Percentiles rank a stretch among this genome's conserved stretches.
Evolutionary conservation across 2,113 vertebrate genomes (phyloP).

Genomic region (Romanogobio albipinnatus): DNA sequence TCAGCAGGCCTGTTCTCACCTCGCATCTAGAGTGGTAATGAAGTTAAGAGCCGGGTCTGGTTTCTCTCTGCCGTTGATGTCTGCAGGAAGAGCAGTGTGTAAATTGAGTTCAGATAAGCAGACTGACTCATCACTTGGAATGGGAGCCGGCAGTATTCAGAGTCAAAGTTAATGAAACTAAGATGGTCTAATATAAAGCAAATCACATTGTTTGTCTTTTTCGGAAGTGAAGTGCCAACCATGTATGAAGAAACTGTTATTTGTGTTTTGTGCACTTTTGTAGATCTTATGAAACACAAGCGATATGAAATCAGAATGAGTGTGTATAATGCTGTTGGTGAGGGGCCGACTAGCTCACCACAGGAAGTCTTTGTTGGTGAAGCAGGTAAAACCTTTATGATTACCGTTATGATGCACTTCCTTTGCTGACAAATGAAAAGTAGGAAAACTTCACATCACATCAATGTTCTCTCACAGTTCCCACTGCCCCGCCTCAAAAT

Average conservation of each 20-base stretch:
- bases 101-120: constrained; percentile 14
- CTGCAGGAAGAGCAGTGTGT: constrained; percentile 18
- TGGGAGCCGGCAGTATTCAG: not conserved
- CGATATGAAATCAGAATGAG: constrained; percentile 96
- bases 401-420: not conserved
- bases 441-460: not conserved
- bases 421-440: not conserved
- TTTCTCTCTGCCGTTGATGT: not conserved
- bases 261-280: constrained; percentile 21
- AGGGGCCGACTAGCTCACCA: constrained; percentile 87
- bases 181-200: not conserved
- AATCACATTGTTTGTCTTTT: not conserved
- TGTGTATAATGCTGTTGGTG: constrained; percentile 91
- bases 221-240: too few species aligned
- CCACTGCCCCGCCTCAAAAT: constrained; percentile 86
- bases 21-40: constrained; percentile 3
- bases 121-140: not conserved
- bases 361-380: constrained; percentile 98
- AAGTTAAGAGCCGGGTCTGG: constrained; percentile 7
- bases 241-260: not conserved
- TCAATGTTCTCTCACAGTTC: constrained; percentile 76
- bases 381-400: constrained; percentile 77
- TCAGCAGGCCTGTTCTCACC: not conserved
- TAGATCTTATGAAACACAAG: constrained; percentile 92
- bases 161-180: not conserved